Evolutionary conservation across 2,797 vertebrate species (phyloP).

Genomic region (Miichthys miiuy): DNA sequence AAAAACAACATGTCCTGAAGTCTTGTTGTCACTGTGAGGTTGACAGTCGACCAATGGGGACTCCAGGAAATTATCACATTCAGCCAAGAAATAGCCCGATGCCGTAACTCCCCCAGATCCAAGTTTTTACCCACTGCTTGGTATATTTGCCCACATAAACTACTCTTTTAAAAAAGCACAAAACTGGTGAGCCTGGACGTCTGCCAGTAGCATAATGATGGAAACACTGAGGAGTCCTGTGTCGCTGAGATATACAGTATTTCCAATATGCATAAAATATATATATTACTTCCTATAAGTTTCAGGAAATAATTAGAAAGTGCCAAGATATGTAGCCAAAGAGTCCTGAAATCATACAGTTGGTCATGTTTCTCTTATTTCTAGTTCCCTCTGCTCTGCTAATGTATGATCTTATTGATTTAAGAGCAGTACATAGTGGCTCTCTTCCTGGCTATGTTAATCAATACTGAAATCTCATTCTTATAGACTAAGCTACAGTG

Average conservation of each 20-base stretch:
- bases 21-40: neutral
- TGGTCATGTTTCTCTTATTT: constrained; percentile 38
- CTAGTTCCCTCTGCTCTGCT: constrained; percentile 19
- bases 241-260: constrained; percentile 5
- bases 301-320: constrained; percentile 17
- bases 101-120: too few relatives aligned
- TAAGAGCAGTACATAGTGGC: constrained; percentile 13
- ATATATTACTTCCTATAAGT: constrained; percentile 7
- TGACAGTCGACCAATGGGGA: neutral
- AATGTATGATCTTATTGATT: constrained; percentile 47
- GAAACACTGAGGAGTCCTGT: neutral
- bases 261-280: neutral
- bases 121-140: neutral
- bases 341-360: neutral
- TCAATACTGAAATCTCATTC: constrained; percentile 40
- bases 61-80: neutral
- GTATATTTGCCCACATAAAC: neutral
- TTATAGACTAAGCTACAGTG: neutral
- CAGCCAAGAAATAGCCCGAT: neutral
- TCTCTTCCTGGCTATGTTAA: constrained; percentile 22
- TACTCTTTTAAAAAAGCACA: neutral
- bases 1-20: neutral
- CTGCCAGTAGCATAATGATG: neutral
- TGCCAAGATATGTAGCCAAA: constrained; percentile 1
- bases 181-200: neutral